Base-by-base conservation (phyloP, 2,113 vertebrate genomes). In the Narcine bancroftii region DNA sequence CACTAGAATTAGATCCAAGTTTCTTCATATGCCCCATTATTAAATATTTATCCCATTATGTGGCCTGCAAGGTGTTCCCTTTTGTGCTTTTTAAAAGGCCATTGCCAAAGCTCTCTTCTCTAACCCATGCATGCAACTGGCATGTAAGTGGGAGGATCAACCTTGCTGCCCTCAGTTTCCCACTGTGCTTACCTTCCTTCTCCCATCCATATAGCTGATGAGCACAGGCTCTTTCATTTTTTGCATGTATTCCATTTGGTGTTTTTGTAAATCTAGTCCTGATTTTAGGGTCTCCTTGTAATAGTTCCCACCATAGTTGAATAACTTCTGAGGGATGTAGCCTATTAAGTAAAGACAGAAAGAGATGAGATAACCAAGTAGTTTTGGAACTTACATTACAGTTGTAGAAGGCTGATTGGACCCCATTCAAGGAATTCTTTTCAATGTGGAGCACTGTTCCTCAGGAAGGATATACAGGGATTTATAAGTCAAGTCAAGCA, bases 271-370 rank as follows among this genome's bases (percentile, higher is more conserved):
- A 4, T 69, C 65, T 26, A 91, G 39, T 33, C 89, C 89, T 45
- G 39, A 71, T 19, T 91, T 21, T 1, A 69, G 89, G 39, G 63
- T 69, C 89, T 91, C 63, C 89, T 69, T 71, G 65, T 45, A 66
- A 65, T 91, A 69, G 65, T 2, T 69, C 42, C 39, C 42, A 5
- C 89, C 89, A 47, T 45, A 91, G 21, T 71, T 91, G 89, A 66
- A 91, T 29, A 71, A 15, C 89, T 47, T 91, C 33, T 91, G 89
- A 47, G 89, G 89, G 26, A 91, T 33, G 6, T 91, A 91, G 24
- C 89, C 89, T 91, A 65, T 33, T 69, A 65, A 91, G 60, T 47
- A 69, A 91, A 69, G 21, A 45, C 10, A 11, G 39, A 6, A 39
- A 69, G 45, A 13, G 89, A 91, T 47, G 89, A 60, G 81, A 85